Percentiles rank a stretch among this genome's conserved stretches.
Evolutionary conservation across 2,888 invertebrate species (phyloP).

Genomic region (Diloba caeruleocephala): DNA sequence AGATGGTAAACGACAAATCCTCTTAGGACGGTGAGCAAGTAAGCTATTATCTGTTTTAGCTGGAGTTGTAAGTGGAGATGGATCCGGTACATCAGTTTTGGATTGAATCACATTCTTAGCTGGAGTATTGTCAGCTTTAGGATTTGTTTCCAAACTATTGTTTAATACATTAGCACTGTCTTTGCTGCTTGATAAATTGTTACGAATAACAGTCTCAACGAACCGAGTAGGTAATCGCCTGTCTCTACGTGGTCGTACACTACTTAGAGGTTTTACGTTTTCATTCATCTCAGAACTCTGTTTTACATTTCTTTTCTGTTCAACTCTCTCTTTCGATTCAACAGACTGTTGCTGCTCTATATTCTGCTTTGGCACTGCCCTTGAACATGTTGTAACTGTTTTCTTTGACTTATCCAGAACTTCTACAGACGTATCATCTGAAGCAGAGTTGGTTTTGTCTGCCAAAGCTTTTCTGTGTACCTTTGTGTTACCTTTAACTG

Average conservation of each 20-base stretch:
- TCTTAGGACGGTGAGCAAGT: conserved; percentile 69
- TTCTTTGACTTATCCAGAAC: conserved; percentile 50
- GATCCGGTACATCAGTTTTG: conserved; percentile 26
- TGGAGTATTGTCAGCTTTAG: conserved; percentile 5
- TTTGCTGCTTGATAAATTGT: conserved; percentile 61
- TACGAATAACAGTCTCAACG: conserved; percentile 63
- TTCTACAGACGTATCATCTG: conserved; percentile 73
- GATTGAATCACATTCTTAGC: conserved; percentile 20
- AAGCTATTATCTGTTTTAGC: conserved; percentile 64
- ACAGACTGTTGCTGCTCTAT: conserved; percentile 10
- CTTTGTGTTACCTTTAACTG: conserved; percentile 55
- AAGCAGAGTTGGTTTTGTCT: conserved; percentile 82
- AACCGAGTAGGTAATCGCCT: conserved; percentile 72
- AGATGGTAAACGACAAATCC: conserved; percentile 75
- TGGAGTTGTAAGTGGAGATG: conserved; percentile 67
- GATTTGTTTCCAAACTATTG: not conserved
- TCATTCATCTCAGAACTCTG: not conserved
- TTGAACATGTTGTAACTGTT: conserved; percentile 20
- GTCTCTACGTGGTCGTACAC: conserved; percentile 65
- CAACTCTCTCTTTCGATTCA: conserved; percentile 23
- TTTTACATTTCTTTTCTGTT: conserved; percentile 1
- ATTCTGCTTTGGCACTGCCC: conserved; percentile 16
- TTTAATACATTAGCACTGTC: conserved; percentile 27
- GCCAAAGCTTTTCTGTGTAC: conserved; percentile 70
- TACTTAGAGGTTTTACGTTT: conserved; percentile 22